Conservation (phyloP, 2,113 vertebrate species). For the Hassar affinis region DNA sequence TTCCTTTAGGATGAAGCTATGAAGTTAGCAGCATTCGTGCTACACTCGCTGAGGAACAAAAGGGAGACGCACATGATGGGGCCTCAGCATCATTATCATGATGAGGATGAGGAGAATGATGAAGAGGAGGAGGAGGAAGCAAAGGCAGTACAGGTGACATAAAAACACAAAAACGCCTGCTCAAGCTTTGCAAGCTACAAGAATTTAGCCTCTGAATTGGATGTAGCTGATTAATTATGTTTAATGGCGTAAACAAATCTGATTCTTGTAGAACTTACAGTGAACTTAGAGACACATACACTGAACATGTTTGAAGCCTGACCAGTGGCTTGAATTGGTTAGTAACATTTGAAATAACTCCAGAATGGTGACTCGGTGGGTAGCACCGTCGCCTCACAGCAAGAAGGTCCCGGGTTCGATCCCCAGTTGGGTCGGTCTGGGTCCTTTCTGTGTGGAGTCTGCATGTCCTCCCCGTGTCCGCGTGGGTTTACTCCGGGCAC, state of each 20-base stretch:
- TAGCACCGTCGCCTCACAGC: too few relatives aligned
- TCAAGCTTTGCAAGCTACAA: neutral
- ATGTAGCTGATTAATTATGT: neutral
- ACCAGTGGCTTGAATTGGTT: neutral
- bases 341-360: neutral
- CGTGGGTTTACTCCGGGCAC: too few relatives aligned
- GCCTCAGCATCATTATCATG: constrained; percentile 53
- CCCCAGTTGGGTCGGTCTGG: too few relatives aligned
- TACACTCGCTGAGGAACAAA: constrained; percentile 84
- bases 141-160: constrained; percentile 10
- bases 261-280: neutral
- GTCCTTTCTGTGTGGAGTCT: too few relatives aligned
- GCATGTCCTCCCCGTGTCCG: too few relatives aligned
- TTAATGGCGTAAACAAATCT: neutral
- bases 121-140: constrained; percentile 46
- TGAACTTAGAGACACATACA: neutral
- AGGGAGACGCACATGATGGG: constrained; percentile 90
- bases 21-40: constrained; percentile 78
- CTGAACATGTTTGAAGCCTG: neutral
- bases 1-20: constrained; percentile 68
- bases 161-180: neutral
- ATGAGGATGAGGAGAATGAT: constrained; percentile 35
- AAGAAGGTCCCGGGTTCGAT: too few relatives aligned
- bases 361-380: too few relatives aligned
- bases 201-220: neutral